Evolutionary conservation across 1,140 invertebrate genomes (phyloP).

Genomic region (Drosophila athabasca): DNA sequence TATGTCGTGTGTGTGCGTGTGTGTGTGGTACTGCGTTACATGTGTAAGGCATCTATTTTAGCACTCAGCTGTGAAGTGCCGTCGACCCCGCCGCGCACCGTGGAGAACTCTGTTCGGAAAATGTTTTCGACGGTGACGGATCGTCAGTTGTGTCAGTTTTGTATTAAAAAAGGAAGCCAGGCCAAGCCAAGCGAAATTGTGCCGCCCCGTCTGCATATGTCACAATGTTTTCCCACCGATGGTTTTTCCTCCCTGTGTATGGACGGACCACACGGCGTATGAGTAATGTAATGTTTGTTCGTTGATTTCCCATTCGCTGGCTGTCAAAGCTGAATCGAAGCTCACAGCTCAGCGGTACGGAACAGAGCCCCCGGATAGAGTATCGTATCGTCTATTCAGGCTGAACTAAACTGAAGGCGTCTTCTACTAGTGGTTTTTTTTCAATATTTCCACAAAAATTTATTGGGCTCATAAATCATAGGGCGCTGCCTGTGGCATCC

Average conservation of each 20-base stretch:
- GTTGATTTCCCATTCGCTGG: constrained; percentile 57
- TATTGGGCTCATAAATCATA: constrained; percentile 57
- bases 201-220: constrained; percentile 45
- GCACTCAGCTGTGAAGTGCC: constrained; percentile 35
- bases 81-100: constrained; percentile 13
- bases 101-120: constrained; percentile 56
- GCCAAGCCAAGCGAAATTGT: constrained; percentile 50
- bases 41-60: constrained; percentile 50
- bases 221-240: constrained; percentile 42
- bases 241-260: constrained; percentile 25
- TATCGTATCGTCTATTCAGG: constrained; percentile 8
- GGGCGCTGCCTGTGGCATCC: not conserved
- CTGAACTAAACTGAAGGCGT: constrained; percentile 1
- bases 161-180: constrained; percentile 48
- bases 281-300: constrained; percentile 61
- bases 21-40: constrained; percentile 35
- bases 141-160: constrained; percentile 1
- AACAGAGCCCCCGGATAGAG: not conserved
- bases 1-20: constrained; percentile 7
- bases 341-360: constrained; percentile 10
- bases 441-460: constrained; percentile 20
- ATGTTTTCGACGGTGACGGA: constrained; percentile 24
- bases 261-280: constrained; percentile 55
- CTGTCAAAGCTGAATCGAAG: constrained; percentile 48
- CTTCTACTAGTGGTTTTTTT: constrained; percentile 14